phyloP scores from a whole-genome alignment of 2,888 invertebrate genomes.

The Amorpha juglandis region DNA sequence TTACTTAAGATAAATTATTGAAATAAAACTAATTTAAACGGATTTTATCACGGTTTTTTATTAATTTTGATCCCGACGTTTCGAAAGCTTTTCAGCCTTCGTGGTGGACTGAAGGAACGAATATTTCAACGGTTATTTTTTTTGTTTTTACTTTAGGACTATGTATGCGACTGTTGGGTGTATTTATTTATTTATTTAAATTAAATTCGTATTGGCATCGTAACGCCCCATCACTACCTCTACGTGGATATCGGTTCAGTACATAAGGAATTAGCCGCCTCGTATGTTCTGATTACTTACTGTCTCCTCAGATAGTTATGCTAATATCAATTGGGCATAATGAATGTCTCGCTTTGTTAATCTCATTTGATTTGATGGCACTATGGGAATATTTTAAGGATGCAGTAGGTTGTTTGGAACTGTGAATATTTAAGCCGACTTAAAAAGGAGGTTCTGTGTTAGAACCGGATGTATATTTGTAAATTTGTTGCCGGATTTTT shows the following conservation, averaged over 20 bases:
- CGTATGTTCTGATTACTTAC: conserved; percentile 31
- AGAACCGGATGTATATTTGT: neutral
- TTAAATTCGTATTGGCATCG: neutral
- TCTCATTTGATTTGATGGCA: conserved; percentile 28
- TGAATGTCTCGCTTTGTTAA: conserved; percentile 29
- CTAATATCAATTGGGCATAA: conserved; percentile 32
- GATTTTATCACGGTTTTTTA: too few relatives aligned
- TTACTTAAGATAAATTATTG: too few relatives aligned
- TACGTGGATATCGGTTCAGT: conserved; percentile 22
- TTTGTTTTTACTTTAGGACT: too few relatives aligned
- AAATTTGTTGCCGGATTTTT: too few relatives aligned
- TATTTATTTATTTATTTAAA: neutral
- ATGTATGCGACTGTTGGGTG: too few relatives aligned
- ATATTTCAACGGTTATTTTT: too few relatives aligned
- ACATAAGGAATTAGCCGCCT: conserved; percentile 29
- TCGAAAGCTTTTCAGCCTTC: too few relatives aligned
- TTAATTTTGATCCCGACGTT: too few relatives aligned
- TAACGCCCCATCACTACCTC: neutral
- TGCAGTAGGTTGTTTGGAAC: neutral
- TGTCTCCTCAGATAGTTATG: conserved; percentile 31
- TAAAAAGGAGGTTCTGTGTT: neutral
- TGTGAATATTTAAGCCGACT: neutral
- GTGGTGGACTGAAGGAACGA: too few relatives aligned
- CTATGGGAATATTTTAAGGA: neutral
- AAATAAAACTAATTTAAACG: too few relatives aligned